These are phyloP conservation scores for Dicaeum eximium DNA, from an alignment of 2,113 vertebrate species.

Conservation along the genomic window DNA sequence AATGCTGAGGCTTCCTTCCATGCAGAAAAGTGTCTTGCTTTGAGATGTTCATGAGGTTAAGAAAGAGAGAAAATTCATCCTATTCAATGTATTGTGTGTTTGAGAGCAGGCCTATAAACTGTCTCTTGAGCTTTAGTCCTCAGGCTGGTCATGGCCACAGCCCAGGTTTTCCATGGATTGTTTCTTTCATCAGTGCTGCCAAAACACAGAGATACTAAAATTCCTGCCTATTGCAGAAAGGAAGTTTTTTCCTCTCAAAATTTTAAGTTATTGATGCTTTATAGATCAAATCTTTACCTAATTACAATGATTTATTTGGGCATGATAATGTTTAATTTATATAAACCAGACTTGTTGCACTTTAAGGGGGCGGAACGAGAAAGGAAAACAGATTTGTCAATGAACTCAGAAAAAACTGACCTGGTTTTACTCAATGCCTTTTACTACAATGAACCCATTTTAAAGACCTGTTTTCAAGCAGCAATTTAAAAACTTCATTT, in stretches of 20 bases:
- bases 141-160: not conserved
- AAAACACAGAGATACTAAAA: not conserved
- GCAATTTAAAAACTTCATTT: not conserved
- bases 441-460: not conserved
- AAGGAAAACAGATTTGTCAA: not conserved
- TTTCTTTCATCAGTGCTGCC: not conserved
- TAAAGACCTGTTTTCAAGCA: not conserved
- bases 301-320: not conserved
- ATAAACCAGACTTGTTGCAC: not conserved
- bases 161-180: not conserved
- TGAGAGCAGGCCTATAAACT: not conserved
- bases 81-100: not conserved
- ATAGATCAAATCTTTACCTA: not conserved
- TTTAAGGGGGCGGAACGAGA: not conserved
- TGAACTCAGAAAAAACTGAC: not conserved
- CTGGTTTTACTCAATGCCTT: not conserved
- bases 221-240: not conserved
- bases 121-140: not conserved
- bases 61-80: not conserved
- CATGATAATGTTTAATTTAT: not conserved
- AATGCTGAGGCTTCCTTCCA: not conserved
- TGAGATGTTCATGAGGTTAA: not conserved
- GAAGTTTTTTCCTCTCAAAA: not conserved
- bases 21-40: not conserved
- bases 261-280: not conserved